phyloP scores from a whole-genome alignment of 1,140 invertebrate genomes.

The Ostrea denselamellosa region DNA sequence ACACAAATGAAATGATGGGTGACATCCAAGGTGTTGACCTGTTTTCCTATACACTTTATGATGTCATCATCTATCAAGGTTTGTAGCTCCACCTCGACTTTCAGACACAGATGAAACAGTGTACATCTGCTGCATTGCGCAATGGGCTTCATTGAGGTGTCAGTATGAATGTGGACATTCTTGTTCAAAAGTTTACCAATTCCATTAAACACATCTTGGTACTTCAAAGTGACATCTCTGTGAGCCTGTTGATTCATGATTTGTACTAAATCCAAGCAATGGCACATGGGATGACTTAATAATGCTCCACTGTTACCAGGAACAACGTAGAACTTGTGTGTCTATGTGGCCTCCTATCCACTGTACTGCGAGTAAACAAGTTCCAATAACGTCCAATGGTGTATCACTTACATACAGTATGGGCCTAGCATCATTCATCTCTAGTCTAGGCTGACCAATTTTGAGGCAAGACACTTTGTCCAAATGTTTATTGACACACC shows the following conservation, averaged over 20 bases:
- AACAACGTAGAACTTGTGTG: conserved; percentile 1
- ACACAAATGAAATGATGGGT: conserved; percentile 42
- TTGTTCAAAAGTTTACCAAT: conserved; percentile 1
- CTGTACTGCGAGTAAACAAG: not conserved
- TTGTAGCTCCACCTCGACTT: conserved; percentile 34
- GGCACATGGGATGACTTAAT: not conserved
- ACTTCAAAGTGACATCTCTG: not conserved
- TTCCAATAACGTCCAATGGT: not conserved
- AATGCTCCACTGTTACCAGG: not conserved
- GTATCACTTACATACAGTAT: not conserved
- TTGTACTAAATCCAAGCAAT: not conserved
- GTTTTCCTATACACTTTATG: conserved; percentile 36
- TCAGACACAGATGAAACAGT: conserved; percentile 39
- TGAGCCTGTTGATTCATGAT: not conserved
- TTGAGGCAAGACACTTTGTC: not conserved
- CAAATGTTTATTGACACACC: not conserved
- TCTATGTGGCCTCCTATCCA: not conserved
- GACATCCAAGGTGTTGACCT: conserved; percentile 54
- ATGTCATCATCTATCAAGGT: conserved; percentile 22
- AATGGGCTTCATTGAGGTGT: not conserved
- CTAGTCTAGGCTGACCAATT: not conserved
- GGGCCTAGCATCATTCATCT: not conserved
- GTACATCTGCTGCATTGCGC: conserved; percentile 13
- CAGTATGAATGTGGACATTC: conserved; percentile 28
- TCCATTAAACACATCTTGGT: conserved; percentile 41